Evolutionary conservation across 2,797 vertebrate genomes (phyloP).

Genomic region (Threskiornis aethiopicus): DNA sequence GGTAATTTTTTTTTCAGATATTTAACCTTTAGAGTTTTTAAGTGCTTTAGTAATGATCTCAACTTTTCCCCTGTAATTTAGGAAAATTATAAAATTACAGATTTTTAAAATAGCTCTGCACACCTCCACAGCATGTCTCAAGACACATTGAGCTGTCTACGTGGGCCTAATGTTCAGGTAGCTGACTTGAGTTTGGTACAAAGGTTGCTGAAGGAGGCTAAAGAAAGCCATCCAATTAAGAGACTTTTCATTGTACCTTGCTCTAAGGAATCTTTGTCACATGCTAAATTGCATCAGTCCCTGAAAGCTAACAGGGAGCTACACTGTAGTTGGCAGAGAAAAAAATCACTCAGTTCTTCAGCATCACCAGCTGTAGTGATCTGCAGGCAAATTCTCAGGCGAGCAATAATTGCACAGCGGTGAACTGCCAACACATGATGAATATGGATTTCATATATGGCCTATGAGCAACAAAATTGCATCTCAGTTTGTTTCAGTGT

Average conservation of each 20-base stretch:
- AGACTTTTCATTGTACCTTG: not conserved
- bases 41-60: constrained; percentile 2
- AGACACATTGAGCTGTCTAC: not conserved
- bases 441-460: not conserved
- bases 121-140: constrained; percentile 3
- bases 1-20: not conserved
- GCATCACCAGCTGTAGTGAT: not conserved
- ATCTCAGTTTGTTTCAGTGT: not conserved
- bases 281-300: not conserved
- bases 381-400: not conserved
- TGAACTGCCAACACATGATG: not conserved
- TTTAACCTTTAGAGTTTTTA: constrained; percentile 50
- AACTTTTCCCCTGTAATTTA: constrained; percentile 29
- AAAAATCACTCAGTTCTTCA: not conserved
- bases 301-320: not conserved
- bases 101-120: constrained; percentile 46
- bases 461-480: not conserved
- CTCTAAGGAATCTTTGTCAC: not conserved
- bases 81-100: constrained; percentile 6
- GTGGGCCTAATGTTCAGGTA: not conserved
- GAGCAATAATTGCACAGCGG: not conserved
- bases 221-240: not conserved
- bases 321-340: not conserved
- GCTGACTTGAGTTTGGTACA: not conserved
- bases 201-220: not conserved